These are phyloP conservation scores for Meloidogyne exigua DNA, from an alignment of 1,140 invertebrate species.

Conservation along the genomic window DNA sequence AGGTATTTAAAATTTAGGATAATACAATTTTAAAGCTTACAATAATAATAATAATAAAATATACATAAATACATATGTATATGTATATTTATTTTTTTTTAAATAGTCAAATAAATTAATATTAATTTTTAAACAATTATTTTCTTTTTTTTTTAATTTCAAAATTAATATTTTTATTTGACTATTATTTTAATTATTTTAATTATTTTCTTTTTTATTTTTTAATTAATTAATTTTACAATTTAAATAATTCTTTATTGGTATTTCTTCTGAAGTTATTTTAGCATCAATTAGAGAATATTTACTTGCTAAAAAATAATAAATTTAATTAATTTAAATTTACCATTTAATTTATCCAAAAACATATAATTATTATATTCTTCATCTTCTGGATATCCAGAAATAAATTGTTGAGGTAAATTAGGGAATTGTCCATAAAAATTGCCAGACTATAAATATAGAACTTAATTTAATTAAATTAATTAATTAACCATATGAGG, in stretches of 20 bases:
- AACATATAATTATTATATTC: not conserved
- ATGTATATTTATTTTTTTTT: too few relatives aligned
- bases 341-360: slow-evolving; percentile 1
- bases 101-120: too few relatives aligned
- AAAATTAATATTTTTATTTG: too few relatives aligned
- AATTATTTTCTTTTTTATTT: too few relatives aligned
- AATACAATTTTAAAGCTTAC: too few relatives aligned
- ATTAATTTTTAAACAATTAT: too few relatives aligned
- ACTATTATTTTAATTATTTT: too few relatives aligned
- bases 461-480: not conserved
- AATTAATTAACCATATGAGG: not conserved
- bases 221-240: not conserved
- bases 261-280: not conserved
- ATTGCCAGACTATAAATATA: not conserved
- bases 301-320: slow-evolving; percentile 1
- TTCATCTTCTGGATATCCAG: not conserved
- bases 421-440: not conserved
- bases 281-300: not conserved
- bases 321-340: not conserved
- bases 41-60: too few relatives aligned
- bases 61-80: too few relatives aligned
- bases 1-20: too few relatives aligned
- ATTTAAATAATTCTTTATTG: not conserved
- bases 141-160: too few relatives aligned
- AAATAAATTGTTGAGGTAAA: not conserved